A percentile compares a stretch with the other conserved stretches of the same genome.
Evolutionary conservation across 1,140 invertebrate species (phyloP).

Genomic region (Drosophila tristis): DNA sequence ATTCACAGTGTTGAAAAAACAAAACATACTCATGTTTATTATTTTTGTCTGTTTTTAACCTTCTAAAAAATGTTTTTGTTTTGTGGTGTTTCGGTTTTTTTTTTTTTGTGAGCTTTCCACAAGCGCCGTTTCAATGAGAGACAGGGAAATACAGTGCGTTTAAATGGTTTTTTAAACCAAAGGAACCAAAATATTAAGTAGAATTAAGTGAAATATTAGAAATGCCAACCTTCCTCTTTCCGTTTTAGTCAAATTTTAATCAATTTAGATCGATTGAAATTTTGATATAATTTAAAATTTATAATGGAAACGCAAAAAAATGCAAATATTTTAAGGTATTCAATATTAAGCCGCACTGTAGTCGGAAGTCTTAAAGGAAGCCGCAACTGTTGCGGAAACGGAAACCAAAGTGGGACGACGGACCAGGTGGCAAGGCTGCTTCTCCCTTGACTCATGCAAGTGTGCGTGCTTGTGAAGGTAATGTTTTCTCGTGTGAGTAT

Average conservation of each 20-base stretch:
- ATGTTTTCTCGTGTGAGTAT: background rate
- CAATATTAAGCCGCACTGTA: constrained; percentile 1
- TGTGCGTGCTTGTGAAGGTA: background rate
- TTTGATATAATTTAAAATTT: too few relatives aligned
- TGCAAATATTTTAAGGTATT: too few relatives aligned
- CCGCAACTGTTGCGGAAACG: constrained; percentile 29
- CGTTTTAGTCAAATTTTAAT: too few relatives aligned
- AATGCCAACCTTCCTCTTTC: too few relatives aligned
- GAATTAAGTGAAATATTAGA: too few relatives aligned
- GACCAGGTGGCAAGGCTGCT: constrained; percentile 22
- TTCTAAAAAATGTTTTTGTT: constrained; percentile 24
- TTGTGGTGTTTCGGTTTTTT: background rate
- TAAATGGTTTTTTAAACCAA: background rate
- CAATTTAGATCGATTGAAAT: too few relatives aligned
- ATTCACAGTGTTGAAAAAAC: constrained; percentile 43
- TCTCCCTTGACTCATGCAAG: constrained; percentile 29
- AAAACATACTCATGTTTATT: constrained; percentile 22
- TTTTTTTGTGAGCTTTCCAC: constrained; percentile 6
- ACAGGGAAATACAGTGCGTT: constrained; percentile 6
- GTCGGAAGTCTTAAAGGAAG: constrained; percentile 15
- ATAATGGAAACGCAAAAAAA: too few relatives aligned
- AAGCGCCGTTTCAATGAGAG: constrained; percentile 2
- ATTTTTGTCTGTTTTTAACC: constrained; percentile 17
- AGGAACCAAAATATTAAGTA: background rate
- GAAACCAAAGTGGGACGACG: constrained; percentile 20